Percentiles rank a stretch among this genome's conserved stretches.
Evolutionary conservation across 2,797 vertebrate species (phyloP).

Genomic region (Etheostoma perlongum): DNA sequence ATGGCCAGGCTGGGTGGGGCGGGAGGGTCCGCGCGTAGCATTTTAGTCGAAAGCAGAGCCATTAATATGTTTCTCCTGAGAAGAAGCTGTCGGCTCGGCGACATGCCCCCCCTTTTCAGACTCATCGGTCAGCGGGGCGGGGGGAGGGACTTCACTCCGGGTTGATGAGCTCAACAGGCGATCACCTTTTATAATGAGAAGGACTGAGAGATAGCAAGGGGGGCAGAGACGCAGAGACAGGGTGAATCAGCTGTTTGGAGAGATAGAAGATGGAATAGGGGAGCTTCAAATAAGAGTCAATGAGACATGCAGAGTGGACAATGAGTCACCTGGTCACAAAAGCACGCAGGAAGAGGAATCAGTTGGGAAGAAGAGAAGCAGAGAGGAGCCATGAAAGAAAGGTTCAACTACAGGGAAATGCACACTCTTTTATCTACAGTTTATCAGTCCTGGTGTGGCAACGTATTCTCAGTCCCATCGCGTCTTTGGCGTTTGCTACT

Average conservation of each 20-base stretch:
- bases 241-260: conserved; percentile 57
- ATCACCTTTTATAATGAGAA: conserved; percentile 78
- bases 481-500: no score
- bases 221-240: conserved; percentile 18
- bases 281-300: conserved; percentile 29
- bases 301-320: conserved; percentile 35
- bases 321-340: conserved; percentile 41
- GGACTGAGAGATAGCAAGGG: conserved; percentile 47
- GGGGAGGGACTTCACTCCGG: conserved; percentile 60
- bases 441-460: no score
- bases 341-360: neutral
- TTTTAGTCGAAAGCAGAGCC: conserved; percentile 68
- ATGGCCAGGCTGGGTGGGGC: conserved; percentile 57
- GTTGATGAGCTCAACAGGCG: conserved; percentile 79
- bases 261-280: conserved; percentile 57
- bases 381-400: neutral
- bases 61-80: conserved; percentile 76
- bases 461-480: no score
- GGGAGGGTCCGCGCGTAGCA: conserved; percentile 42
- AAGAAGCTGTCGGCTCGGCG: conserved; percentile 73
- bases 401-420: neutral
- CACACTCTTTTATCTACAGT: no score
- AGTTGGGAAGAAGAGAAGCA: neutral
- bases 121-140: conserved; percentile 71
- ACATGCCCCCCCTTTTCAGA: conserved; percentile 60